Evolutionary conservation across 1,140 invertebrate species (phyloP), one percentile per base, ranked within the genome.

Genomic region (Calosoma granatense): DNA sequence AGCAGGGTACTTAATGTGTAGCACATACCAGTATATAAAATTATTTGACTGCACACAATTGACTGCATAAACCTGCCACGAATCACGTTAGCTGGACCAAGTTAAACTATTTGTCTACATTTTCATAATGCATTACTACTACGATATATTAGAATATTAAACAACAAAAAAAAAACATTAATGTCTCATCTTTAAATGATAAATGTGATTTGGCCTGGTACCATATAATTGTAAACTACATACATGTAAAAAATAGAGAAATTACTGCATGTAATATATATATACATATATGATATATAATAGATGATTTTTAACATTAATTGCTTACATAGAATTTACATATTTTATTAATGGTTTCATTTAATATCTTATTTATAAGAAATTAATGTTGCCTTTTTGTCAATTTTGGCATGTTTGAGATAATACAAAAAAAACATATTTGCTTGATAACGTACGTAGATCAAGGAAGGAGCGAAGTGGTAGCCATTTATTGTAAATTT

Each of bases 341-440:
- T 65, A 64, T 65, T 64, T 64, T 64, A 65, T 63, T 64, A 64
- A 47, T 47, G 41, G 41, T 47, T 47, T 47, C 41, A 47, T 47
- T 47, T 9, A 47, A 9, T 47, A 47, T 47, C 41, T 66, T 64
- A 51, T 63, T 59, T 63, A 57, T 61, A 60, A 60, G 59, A 58
- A 61, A 61, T 66, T 60, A 66, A 66, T 66, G 65, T 66, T 66
- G 65, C 65, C 63, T 66, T 65, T 66, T 63, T 64, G 62, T 66
- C 62, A 60, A 61, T 47, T 47, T 47, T 47, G 41, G 41, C 41
- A 47, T 47, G 41, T 47, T 47, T 47, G 41, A 47, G 41, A 47
- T 47, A 47, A 47, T 47, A 47, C 41, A 47, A 47, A 47, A 47
- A 47, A 47, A 11, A 47, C 9, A 11, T 11, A 11, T 11, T 12